phyloP scores from a whole-genome alignment of 2,113 vertebrate species.

The Nannospalax galili region DNA sequence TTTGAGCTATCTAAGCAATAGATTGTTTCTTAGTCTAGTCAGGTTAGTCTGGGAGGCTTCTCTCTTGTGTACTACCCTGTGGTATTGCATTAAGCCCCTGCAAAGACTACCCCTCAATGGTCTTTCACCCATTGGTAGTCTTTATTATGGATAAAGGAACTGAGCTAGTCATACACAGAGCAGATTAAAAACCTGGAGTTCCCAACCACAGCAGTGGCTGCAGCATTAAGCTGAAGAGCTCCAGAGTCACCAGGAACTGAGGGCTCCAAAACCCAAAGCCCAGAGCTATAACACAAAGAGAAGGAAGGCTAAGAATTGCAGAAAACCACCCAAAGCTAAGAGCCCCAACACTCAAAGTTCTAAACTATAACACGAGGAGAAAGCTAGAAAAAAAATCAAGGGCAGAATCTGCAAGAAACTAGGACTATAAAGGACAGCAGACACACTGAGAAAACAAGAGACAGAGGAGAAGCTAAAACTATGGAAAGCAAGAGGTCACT shows the following conservation, averaged over 20 bases:
- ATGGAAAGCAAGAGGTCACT: not conserved
- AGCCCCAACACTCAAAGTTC: not conserved
- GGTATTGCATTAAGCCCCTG: not conserved
- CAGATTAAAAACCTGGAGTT: not conserved
- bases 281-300: not conserved
- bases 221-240: not conserved
- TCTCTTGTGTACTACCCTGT: not conserved
- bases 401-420: not conserved
- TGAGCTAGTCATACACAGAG: not conserved
- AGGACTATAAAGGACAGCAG: not conserved
- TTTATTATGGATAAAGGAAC: fast-evolving
- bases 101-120: not conserved
- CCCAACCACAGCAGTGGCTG: not conserved
- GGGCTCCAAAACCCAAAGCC: not conserved
- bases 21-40: not conserved
- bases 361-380: not conserved
- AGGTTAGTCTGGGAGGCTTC: not conserved
- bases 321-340: not conserved
- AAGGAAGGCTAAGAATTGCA: not conserved
- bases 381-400: not conserved
- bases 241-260: not conserved
- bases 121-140: not conserved
- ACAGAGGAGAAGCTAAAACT: not conserved
- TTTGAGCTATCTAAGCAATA: not conserved
- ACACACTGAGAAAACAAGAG: not conserved